Percentiles rank a stretch among this genome's conserved stretches.
These are phyloP conservation scores for Rhadinocentrus ornatus DNA, from an alignment of 2,797 vertebrate species.

Conservation along the genomic window DNA sequence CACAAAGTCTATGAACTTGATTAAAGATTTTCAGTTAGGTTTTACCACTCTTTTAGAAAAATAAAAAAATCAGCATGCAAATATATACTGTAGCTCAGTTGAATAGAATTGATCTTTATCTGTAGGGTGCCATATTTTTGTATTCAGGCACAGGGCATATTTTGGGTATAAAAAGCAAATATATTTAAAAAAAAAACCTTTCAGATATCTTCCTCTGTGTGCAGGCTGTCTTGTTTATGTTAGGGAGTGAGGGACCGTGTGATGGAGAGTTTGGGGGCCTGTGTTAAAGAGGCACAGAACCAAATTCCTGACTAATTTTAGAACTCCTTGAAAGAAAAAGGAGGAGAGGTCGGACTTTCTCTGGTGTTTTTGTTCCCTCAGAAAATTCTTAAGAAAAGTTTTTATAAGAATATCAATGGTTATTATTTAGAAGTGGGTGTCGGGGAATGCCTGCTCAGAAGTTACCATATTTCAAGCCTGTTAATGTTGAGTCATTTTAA, in stretches of 20 bases:
- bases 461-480: not conserved
- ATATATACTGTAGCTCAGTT: not conserved
- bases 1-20: not conserved
- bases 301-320: constrained; percentile 84
- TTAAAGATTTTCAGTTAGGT: not conserved
- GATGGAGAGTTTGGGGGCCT: constrained; percentile 64
- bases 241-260: constrained; percentile 60
- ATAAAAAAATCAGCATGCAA: not conserved
- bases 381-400: constrained; percentile 43
- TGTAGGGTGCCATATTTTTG: constrained; percentile 28
- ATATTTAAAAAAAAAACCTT: constrained; percentile 22
- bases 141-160: constrained; percentile 2
- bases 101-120: not conserved
- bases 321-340: constrained; percentile 81
- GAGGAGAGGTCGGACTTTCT: constrained; percentile 64
- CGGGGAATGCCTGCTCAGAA: constrained; percentile 11
- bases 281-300: constrained; percentile 70
- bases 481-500: not conserved
- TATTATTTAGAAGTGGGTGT: constrained; percentile 10
- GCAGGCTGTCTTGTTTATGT: constrained; percentile 72
- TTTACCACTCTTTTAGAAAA: not conserved
- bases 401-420: constrained; percentile 9
- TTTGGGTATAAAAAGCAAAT: constrained; percentile 16
- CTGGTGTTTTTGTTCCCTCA: constrained; percentile 58
- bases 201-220: constrained; percentile 50